Evolutionary conservation across 2,888 invertebrate genomes (phyloP).

Genomic region (Himalopsyche kuldschensis): DNA sequence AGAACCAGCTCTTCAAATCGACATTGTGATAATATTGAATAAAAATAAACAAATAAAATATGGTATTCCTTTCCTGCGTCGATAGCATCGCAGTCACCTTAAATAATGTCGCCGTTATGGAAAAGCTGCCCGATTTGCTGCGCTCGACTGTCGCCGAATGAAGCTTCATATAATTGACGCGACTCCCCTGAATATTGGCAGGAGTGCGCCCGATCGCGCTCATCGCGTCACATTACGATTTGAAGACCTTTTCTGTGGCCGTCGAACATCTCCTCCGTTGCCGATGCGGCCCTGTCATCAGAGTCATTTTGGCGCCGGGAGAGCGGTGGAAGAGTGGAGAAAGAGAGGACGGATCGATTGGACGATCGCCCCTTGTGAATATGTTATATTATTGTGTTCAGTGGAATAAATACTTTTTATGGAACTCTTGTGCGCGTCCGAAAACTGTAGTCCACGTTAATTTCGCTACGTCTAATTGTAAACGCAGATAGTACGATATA

Average conservation of each 20-base stretch:
- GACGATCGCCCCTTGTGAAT: not conserved
- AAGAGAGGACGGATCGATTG: not conserved
- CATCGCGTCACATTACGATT: not conserved
- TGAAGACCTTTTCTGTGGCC: not conserved
- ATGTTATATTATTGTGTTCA: constrained; percentile 32
- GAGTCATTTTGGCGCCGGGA: not conserved
- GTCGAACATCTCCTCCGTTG: not conserved
- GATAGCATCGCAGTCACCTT: not conserved
- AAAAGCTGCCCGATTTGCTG: not conserved
- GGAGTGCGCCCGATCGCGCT: not conserved
- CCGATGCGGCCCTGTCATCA: not conserved
- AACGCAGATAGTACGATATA: constrained; percentile 27
- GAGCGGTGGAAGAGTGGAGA: not conserved
- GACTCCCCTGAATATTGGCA: not conserved
- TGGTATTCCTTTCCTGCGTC: not conserved
- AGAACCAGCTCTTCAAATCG: not conserved
- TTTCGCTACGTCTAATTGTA: constrained; percentile 29
- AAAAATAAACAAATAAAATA: not conserved
- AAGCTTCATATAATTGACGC: not conserved
- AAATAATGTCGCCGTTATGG: not conserved
- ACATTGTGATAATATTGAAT: constrained; percentile 1
- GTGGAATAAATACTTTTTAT: constrained; percentile 33
- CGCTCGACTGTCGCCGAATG: not conserved
- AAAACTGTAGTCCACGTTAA: constrained; percentile 20
- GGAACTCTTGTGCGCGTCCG: not conserved